Conservation (phyloP, 2,113 vertebrate genomes). For the Alligator sinensis region DNA sequence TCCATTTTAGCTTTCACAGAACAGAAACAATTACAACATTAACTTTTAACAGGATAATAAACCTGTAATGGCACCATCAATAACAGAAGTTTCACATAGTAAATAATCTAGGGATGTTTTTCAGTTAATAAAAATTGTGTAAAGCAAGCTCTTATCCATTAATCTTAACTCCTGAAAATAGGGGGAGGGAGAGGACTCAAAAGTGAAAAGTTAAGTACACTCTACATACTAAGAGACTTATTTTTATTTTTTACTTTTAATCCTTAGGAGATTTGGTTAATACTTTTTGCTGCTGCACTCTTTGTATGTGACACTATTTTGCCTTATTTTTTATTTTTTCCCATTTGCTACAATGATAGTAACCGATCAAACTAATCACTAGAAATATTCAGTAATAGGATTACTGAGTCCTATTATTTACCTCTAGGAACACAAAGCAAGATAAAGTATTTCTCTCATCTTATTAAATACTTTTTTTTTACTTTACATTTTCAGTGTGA, state of each 20-base stretch:
- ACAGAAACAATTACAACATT: conserved; percentile 5
- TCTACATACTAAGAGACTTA: background rate
- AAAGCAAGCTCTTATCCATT: conserved; percentile 15
- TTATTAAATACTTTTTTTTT: background rate
- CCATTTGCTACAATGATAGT: background rate
- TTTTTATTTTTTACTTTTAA: background rate
- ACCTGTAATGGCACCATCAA: background rate
- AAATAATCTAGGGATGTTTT: background rate
- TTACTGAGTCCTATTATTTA: background rate
- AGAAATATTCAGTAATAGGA: background rate
- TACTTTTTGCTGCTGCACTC: background rate
- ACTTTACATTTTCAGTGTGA: background rate
- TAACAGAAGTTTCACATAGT: background rate
- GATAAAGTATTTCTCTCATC: background rate
- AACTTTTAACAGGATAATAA: conserved; percentile 51
- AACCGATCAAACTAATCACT: background rate
- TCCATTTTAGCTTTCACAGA: conserved; percentile 17
- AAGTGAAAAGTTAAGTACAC: background rate
- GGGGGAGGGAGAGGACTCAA: no score
- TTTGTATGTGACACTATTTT: background rate
- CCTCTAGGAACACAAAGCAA: background rate
- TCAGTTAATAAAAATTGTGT: background rate
- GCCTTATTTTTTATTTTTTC: background rate
- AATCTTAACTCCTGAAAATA: background rate
- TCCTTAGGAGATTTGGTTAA: background rate